These are phyloP conservation scores for Oeneis ivallda DNA, from an alignment of 2,888 invertebrate genomes.

Conservation along the genomic window DNA sequence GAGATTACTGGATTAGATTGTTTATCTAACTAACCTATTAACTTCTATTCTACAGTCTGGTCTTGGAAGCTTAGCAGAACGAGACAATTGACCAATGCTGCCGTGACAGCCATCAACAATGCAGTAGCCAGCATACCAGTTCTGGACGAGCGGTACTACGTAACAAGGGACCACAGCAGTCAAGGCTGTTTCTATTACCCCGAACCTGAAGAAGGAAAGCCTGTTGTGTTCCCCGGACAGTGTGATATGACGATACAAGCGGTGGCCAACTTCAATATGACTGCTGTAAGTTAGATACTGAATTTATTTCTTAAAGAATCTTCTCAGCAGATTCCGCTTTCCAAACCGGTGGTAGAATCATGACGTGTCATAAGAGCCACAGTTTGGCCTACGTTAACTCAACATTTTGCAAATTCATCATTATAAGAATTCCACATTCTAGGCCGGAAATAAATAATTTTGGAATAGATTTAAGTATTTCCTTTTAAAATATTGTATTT, in stretches of 20 bases:
- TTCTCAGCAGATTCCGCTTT: too few relatives aligned
- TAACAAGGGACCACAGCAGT: constrained; percentile 47
- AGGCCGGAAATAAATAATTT: too few relatives aligned
- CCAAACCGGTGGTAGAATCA: too few relatives aligned
- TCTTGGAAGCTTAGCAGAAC: constrained; percentile 45
- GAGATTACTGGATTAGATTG: too few relatives aligned
- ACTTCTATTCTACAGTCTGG: constrained; percentile 17
- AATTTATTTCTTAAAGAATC: too few relatives aligned
- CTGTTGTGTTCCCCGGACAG: constrained; percentile 59
- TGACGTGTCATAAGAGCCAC: too few relatives aligned
- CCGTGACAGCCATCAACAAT: constrained; percentile 46
- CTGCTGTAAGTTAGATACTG: constrained; percentile 49
- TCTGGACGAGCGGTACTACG: constrained; percentile 51
- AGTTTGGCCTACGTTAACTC: too few relatives aligned
- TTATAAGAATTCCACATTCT: too few relatives aligned
- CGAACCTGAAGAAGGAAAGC: constrained; percentile 52
- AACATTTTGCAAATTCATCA: too few relatives aligned
- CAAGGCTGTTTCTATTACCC: constrained; percentile 65
- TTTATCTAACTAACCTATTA: too few relatives aligned
- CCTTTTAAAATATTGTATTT: too few relatives aligned
- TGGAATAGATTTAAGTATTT: too few relatives aligned
- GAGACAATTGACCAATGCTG: constrained; percentile 43
- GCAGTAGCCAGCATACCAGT: constrained; percentile 48
- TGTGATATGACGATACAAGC: constrained; percentile 59
- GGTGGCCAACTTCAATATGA: constrained; percentile 53